Base-by-base conservation (phyloP, 1,140 invertebrate species). In the Pseudomyrmex sp. region DNA sequence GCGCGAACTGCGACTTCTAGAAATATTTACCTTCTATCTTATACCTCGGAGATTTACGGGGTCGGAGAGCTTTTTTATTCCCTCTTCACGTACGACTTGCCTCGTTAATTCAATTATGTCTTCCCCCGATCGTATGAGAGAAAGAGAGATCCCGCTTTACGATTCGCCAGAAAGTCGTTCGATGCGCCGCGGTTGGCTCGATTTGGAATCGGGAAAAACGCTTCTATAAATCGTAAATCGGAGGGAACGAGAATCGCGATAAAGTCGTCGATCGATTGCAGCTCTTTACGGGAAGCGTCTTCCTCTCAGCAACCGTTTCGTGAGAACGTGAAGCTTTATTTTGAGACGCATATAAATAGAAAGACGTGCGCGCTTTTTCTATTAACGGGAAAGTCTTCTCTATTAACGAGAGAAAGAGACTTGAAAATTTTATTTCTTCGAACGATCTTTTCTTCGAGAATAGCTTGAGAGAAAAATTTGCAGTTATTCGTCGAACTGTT, bases 21-120 rank as follows among this genome's bases (percentile, higher is more conserved):
- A 72, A 80, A 70, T 80, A 80, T 80, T 80, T 80, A 80, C 76
- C 76, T 80, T 80, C 66, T 80, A 80, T 80, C 76, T 80, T 80
- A 80, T 72, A 54, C 76, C 66, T 80, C 76, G 76, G 54, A 80
- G 66, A 80, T 80, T 80, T 80, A 80, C 76, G 76, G 66, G 82
- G 63, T 46, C 82, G 63, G 69, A 69, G 12, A 63, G 70, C 61
- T 82, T 82, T 75, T 82, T 82, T 82, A 74, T 80, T 80, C 76
- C 66, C 76, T 80, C 66, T 72, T 80, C 76, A 80, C 76, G 76
- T 80, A 80, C 82, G 73, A 83, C 59, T 76, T 83, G 82, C 82
- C 73, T 76, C 82, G 82, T 76, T 83, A 83, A 76, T 66, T 83
- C 72, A 66, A 83, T 80, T 80, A 80, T 70, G 68, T 46, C 50